A percentile compares a stretch with the other conserved stretches of the same genome.
Evolutionary conservation across 2,113 vertebrate species (phyloP).

Genomic region (Platichthys stellatus): DNA sequence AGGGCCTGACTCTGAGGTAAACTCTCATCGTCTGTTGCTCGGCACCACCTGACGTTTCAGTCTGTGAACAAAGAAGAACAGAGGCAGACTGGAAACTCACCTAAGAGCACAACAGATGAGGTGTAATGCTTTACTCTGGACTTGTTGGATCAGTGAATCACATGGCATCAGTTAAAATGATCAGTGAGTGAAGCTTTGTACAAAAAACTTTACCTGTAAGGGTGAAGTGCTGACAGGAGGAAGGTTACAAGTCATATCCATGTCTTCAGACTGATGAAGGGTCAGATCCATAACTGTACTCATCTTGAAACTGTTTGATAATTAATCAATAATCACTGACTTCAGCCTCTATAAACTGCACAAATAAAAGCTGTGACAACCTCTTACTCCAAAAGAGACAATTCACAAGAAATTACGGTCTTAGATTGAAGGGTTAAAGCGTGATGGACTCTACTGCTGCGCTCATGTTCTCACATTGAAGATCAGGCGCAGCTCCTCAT

Average conservation of each 20-base stretch:
- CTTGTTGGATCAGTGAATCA: background rate
- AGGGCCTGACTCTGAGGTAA: conserved; percentile 87
- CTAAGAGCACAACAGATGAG: background rate
- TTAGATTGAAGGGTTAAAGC: background rate
- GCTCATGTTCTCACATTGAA: background rate
- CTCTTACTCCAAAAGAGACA: too few species aligned
- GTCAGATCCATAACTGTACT: conserved; percentile 45
- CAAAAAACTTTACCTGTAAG: conserved; percentile 40
- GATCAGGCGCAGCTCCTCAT: conserved; percentile 13
- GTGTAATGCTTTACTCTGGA: background rate
- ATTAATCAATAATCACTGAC: background rate
- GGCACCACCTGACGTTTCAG: conserved; percentile 30
- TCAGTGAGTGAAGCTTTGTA: background rate
- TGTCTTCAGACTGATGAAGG: conserved; percentile 44
- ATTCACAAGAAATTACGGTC: background rate
- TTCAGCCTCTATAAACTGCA: background rate
- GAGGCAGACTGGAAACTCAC: background rate
- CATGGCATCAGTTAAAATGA: background rate
- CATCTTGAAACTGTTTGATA: conserved; percentile 40
- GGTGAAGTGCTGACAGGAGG: conserved; percentile 5
- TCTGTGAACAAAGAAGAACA: conserved; percentile 49
- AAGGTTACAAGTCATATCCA: conserved; percentile 67
- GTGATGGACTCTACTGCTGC: background rate
- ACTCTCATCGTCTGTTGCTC: conserved; percentile 84
- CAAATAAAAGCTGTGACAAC: background rate